Evolutionary conservation across 1,140 invertebrate genomes (phyloP).

Genomic region (Dendrolimus kikuchii): DNA sequence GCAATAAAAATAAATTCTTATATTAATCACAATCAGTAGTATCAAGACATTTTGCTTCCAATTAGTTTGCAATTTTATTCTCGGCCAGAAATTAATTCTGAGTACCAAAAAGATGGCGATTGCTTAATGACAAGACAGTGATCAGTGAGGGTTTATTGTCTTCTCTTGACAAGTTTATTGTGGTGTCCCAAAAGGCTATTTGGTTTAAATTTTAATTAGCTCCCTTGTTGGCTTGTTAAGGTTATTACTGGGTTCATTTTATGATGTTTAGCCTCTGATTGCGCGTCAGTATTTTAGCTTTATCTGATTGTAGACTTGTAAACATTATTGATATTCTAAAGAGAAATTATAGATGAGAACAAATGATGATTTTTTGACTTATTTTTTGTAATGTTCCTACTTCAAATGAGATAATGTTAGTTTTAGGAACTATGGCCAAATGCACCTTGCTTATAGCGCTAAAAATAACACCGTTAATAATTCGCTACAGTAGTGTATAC

Average conservation of each 20-base stretch:
- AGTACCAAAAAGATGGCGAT: conserved; percentile 1
- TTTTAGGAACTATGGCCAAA: neutral
- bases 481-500: no score
- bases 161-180: conserved; percentile 43
- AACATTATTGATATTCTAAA: no score
- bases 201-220: conserved; percentile 53
- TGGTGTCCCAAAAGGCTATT: conserved; percentile 28
- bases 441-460: no score
- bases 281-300: conserved; percentile 21
- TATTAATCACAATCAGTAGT: no score
- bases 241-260: conserved; percentile 34
- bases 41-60: no score
- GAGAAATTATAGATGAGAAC: no score
- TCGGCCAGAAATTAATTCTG: no score
- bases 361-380: no score
- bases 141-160: conserved; percentile 19
- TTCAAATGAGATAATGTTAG: neutral
- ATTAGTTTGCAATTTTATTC: no score
- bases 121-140: neutral
- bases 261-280: conserved; percentile 20
- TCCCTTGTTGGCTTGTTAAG: conserved; percentile 42
- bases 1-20: no score
- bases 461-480: no score
- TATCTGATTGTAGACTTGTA: conserved; percentile 12
- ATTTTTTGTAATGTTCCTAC: no score